phyloP scores from a whole-genome alignment of 2,888 invertebrate genomes.

The Thecocarcelia acutangulata region DNA sequence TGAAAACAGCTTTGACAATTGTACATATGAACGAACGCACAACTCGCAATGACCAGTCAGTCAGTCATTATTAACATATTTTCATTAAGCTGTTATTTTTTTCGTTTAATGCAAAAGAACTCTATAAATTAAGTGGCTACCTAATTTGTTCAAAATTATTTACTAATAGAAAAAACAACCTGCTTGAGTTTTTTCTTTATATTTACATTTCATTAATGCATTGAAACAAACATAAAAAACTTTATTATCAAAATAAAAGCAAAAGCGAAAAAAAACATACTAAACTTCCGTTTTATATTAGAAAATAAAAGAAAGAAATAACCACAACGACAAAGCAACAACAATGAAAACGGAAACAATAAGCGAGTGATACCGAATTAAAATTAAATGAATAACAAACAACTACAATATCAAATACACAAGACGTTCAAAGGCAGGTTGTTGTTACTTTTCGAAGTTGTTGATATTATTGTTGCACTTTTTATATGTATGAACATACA shows the following conservation, averaged over 20 bases:
- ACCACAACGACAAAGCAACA: constrained; percentile 14
- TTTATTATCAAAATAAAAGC: constrained; percentile 21
- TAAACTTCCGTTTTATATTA: constrained; percentile 53
- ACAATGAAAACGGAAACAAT: constrained; percentile 37
- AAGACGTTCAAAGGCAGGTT: constrained; percentile 26
- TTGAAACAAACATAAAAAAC: background rate
- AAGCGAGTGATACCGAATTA: constrained; percentile 52
- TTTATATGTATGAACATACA: background rate
- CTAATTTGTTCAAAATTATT: too few relatives aligned
- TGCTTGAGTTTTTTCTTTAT: too few relatives aligned
- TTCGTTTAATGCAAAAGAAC: too few relatives aligned
- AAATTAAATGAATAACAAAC: constrained; percentile 39
- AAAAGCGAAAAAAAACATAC: constrained; percentile 2
- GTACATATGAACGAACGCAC: too few relatives aligned
- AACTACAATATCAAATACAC: constrained; percentile 5
- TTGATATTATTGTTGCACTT: constrained; percentile 1
- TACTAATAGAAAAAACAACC: too few relatives aligned
- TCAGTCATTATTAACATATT: too few relatives aligned
- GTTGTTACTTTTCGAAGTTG: constrained; percentile 13
- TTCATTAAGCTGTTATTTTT: too few relatives aligned
- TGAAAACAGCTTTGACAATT: too few relatives aligned
- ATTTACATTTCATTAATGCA: background rate
- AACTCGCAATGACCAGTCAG: too few relatives aligned
- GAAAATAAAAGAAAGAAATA: constrained; percentile 15
- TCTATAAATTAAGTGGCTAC: too few relatives aligned